A percentile compares a stretch with the other conserved stretches of the same genome.
These are phyloP conservation scores for Apamea sordens DNA, from an alignment of 2,888 invertebrate genomes.

Conservation along the genomic window DNA sequence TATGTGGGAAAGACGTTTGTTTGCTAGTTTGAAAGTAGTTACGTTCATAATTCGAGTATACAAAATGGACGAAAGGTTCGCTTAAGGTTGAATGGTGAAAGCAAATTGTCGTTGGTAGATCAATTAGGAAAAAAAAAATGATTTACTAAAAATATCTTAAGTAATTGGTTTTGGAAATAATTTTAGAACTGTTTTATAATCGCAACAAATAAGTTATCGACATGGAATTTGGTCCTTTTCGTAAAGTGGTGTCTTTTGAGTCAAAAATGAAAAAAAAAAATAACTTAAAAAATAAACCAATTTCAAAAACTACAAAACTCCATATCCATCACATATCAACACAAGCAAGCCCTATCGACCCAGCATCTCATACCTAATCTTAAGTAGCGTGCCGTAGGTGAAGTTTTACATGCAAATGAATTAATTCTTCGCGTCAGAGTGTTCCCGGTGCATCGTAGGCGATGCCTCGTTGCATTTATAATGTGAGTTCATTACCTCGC, in stretches of 20 bases:
- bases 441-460: constrained; percentile 83
- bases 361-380: constrained; percentile 80
- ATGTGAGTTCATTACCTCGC: constrained; percentile 89
- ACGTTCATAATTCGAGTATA: not conserved
- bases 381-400: constrained; percentile 80
- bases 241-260: not conserved
- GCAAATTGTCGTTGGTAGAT: not conserved
- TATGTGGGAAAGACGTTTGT: constrained; percentile 38
- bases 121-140: not conserved
- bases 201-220: too few species aligned
- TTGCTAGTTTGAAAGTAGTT: constrained; percentile 29
- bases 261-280: not conserved
- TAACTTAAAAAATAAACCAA: not conserved
- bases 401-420: constrained; percentile 90
- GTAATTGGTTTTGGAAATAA: not conserved
- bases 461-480: constrained; percentile 90
- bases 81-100: not conserved
- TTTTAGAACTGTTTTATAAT: not conserved
- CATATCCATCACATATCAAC: constrained; percentile 2
- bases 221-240: not conserved
- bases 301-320: not conserved
- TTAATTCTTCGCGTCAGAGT: constrained; percentile 88
- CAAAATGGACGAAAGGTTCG: not conserved
- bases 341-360: constrained; percentile 41
- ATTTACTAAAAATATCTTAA: not conserved